These are phyloP conservation scores for Ornithoptera priamus DNA, from an alignment of 2,888 invertebrate genomes.

Conservation along the genomic window DNA sequence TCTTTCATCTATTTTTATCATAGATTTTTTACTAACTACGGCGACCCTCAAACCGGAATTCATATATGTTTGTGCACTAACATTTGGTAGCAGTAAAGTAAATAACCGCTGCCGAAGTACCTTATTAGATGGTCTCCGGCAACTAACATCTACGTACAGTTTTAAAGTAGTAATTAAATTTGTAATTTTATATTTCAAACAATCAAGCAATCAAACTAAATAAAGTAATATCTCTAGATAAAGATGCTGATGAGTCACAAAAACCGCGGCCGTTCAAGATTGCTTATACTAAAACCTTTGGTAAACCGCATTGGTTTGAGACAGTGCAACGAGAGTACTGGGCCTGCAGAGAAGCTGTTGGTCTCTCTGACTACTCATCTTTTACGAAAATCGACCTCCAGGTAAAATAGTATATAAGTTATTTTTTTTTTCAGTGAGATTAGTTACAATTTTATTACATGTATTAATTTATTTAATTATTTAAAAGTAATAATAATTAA, in stretches of 20 bases:
- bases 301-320: slow-evolving; percentile 96
- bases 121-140: no score
- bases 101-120: no score
- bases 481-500: no score
- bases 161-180: no score
- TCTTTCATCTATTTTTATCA: no score
- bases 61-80: no score
- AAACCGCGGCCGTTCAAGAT: slow-evolving; percentile 80
- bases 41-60: no score
- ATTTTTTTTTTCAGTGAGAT: not conserved
- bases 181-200: not conserved
- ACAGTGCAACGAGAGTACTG: slow-evolving; percentile 93
- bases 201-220: not conserved
- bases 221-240: slow-evolving; percentile 52
- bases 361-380: slow-evolving; percentile 97
- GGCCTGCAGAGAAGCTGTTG: slow-evolving; percentile 95
- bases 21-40: no score
- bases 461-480: no score
- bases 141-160: no score
- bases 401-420: slow-evolving; percentile 73
- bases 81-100: no score
- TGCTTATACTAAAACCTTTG: slow-evolving; percentile 90
- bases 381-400: slow-evolving; percentile 97
- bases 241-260: slow-evolving; percentile 45
- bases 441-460: no score